Conservation (phyloP, 2,797 vertebrate genomes). For the Sebastes vulpes region DNA sequence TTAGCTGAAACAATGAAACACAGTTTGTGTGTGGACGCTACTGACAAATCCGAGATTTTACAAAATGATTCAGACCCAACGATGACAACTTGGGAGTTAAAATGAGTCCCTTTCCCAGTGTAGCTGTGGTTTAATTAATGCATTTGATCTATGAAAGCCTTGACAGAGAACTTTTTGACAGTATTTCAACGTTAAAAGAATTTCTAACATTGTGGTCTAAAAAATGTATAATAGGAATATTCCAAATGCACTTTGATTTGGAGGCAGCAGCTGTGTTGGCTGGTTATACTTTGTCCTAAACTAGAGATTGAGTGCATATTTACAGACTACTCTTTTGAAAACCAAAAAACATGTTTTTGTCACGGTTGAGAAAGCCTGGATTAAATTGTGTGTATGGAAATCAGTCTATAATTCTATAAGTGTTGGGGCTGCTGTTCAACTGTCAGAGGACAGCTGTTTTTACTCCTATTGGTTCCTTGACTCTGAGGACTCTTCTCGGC, state of each 20-base stretch:
- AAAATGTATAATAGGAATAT: not conserved
- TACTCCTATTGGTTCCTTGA: not conserved
- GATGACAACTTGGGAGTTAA: not conserved
- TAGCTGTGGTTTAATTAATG: not conserved
- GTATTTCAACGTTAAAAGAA: not conserved
- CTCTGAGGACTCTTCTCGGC: not conserved
- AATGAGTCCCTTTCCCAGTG: not conserved
- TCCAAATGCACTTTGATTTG: not conserved
- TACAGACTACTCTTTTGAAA: not conserved
- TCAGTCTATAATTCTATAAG: not conserved
- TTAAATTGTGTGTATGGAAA: not conserved
- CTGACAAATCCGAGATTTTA: not conserved
- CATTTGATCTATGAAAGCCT: not conserved
- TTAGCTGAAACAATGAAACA: not conserved
- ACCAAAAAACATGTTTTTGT: not conserved
- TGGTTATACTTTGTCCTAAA: not conserved
- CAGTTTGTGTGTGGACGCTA: not conserved
- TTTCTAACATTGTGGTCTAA: not conserved
- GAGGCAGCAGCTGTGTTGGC: not conserved
- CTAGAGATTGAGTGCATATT: not conserved
- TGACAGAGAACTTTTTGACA: not conserved
- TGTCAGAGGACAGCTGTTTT: not conserved
- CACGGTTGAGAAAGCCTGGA: not conserved
- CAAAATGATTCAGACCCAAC: not conserved
- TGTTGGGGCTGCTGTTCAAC: not conserved